Percentiles rank a stretch among this genome's conserved stretches.
phyloP scores from a whole-genome alignment of 2,113 vertebrate species.

The Rostratula benghalensis region DNA sequence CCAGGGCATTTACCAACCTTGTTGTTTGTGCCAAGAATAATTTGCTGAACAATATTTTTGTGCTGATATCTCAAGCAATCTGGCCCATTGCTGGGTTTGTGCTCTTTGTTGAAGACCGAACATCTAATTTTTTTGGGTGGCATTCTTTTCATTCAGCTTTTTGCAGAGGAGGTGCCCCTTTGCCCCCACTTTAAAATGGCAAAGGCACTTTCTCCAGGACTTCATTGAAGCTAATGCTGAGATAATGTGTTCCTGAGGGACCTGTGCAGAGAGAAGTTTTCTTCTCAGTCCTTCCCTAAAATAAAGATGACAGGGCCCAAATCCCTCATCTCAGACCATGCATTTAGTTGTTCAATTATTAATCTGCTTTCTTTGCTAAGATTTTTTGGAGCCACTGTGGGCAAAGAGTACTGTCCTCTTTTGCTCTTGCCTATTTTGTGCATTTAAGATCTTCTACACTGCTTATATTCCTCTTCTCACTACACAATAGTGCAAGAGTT shows the following conservation, averaged over 20 bases:
- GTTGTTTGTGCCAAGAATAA: slow-evolving; percentile 72
- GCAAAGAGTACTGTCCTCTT: not conserved
- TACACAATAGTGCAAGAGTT: not conserved
- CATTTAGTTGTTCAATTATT: not conserved
- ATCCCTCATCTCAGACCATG: not conserved
- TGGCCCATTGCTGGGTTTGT: not conserved
- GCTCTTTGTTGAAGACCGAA: not conserved
- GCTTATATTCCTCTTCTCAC: not conserved
- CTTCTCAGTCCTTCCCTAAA: not conserved
- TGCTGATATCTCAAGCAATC: slow-evolving; percentile 26
- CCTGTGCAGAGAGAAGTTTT: not conserved
- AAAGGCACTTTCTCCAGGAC: not conserved
- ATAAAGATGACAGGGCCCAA: not conserved
- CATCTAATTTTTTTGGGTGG: not conserved
- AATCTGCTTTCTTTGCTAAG: not conserved
- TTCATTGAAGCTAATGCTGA: not conserved
- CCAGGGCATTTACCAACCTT: slow-evolving; percentile 64
- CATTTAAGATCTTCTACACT: not conserved
- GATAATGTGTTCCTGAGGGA: not conserved
- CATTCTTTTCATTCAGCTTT: not conserved
- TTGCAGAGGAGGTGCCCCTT: not conserved
- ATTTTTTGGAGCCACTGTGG: not conserved
- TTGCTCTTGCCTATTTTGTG: not conserved
- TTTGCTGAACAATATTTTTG: slow-evolving; percentile 67
- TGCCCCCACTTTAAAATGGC: not conserved